Conservation (phyloP, 2,888 invertebrate genomes). For the Philonicus albiceps region DNA sequence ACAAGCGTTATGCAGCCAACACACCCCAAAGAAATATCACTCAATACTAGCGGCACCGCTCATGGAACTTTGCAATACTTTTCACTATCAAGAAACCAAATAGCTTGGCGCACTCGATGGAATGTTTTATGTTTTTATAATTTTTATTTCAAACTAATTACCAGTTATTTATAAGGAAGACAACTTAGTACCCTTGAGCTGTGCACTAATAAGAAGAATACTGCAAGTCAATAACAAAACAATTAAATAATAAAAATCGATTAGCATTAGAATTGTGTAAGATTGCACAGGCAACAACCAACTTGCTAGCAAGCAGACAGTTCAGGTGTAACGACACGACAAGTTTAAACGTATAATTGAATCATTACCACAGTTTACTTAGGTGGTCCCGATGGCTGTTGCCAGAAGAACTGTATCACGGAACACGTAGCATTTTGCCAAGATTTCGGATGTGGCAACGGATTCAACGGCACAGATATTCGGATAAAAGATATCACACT, state of each 20-base stretch:
- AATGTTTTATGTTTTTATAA: not conserved
- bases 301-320: not conserved
- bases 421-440: not conserved
- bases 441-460: not conserved
- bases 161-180: not conserved
- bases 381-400: not conserved
- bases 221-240: not conserved
- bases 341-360: constrained; percentile 3
- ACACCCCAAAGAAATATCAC: not conserved
- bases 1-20: not conserved
- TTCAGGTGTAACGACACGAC: constrained; percentile 6
- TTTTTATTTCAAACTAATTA: not conserved
- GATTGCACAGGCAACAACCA: not conserved
- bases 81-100: not conserved
- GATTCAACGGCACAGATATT: not conserved
- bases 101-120: not conserved
- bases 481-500: not conserved
- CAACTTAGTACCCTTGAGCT: not conserved
- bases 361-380: not conserved
- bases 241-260: not conserved
- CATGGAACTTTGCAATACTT: constrained; percentile 3
- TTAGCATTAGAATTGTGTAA: not conserved
- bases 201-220: not conserved
- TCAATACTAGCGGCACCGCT: not conserved
- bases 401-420: not conserved